A percentile compares a stretch with the other conserved stretches of the same genome.
Conservation (phyloP, 2,113 vertebrate species). For the Lota lota region DNA sequence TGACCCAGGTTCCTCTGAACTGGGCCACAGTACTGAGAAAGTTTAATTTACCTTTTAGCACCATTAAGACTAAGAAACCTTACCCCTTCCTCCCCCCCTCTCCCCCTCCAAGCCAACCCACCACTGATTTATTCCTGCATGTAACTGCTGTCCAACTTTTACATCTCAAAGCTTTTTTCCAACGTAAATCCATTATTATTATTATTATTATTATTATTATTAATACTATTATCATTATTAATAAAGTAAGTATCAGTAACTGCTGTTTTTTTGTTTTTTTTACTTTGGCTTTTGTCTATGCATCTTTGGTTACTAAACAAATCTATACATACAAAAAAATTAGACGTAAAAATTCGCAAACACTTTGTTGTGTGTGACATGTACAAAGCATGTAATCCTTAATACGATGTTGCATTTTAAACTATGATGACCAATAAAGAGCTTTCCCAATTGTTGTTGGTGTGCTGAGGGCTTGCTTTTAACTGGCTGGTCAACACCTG, state of each 20-base stretch:
- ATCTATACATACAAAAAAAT: slow-evolving; percentile 64
- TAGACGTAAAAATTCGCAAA: slow-evolving; percentile 73
- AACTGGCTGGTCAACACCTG: slow-evolving; percentile 52
- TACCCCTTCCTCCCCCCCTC: slow-evolving; percentile 46
- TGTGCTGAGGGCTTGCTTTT: slow-evolving; percentile 94
- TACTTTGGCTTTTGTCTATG: slow-evolving; percentile 85
- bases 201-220: slow-evolving; percentile 43
- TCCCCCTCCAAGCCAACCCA: slow-evolving; percentile 58
- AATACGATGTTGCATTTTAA: slow-evolving; percentile 97
- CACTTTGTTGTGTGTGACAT: slow-evolving; percentile 97
- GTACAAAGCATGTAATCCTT: slow-evolving; percentile 96
- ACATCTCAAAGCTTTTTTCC: slow-evolving; percentile 80
- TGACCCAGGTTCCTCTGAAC: slow-evolving; percentile 92
- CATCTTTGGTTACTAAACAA: slow-evolving; percentile 82
- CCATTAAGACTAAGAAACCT: slow-evolving; percentile 86
- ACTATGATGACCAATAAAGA: slow-evolving; percentile 98
- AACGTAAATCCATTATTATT: slow-evolving; percentile 58
- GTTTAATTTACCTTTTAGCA: slow-evolving; percentile 83
- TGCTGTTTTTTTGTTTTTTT: slow-evolving; percentile 60
- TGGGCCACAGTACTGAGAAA: slow-evolving; percentile 79
- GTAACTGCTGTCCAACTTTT: slow-evolving; percentile 86
- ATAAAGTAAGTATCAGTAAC: slow-evolving; percentile 26
- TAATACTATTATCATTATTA: slow-evolving; percentile 47
- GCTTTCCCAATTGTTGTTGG: slow-evolving; percentile 96
- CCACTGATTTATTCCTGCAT: slow-evolving; percentile 91